Percentiles rank a stretch among this genome's conserved stretches.
Conservation (phyloP, 2,113 vertebrate species). For the Ancistrus triradiatus region DNA sequence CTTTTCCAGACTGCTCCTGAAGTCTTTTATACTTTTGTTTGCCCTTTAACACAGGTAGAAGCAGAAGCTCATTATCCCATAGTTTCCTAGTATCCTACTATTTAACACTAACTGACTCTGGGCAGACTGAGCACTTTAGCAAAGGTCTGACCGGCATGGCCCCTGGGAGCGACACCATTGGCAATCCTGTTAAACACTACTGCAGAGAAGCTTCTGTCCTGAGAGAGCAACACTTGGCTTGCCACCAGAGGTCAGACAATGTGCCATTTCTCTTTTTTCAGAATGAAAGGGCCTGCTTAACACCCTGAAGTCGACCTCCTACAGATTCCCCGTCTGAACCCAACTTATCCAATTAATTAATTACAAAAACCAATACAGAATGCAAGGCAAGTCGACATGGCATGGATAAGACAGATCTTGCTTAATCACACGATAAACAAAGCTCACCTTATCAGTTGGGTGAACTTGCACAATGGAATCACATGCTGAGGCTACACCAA, state of each 20-base stretch:
- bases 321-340: conserved; percentile 41
- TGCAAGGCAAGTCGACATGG: conserved; percentile 34
- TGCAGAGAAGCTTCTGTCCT: conserved; percentile 10
- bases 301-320: conserved; percentile 39
- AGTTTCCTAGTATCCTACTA: conserved; percentile 12
- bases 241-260: conserved; percentile 37
- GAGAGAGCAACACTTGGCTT: conserved; percentile 31
- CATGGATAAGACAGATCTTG: conserved; percentile 50
- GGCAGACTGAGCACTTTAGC: conserved; percentile 40
- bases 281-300: conserved; percentile 17
- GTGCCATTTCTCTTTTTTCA: conserved; percentile 4
- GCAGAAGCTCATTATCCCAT: conserved; percentile 19
- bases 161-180: conserved; percentile 22
- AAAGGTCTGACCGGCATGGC: too few relatives aligned
- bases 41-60: conserved; percentile 17
- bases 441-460: conserved; percentile 50
- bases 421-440: too few relatives aligned
- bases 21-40: conserved; percentile 7
- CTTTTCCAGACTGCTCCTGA: conserved; percentile 8
- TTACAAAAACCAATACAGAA: conserved; percentile 32
- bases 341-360: conserved; percentile 58
- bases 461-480: conserved; percentile 44
- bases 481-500: conserved; percentile 54
- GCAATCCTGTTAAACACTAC: conserved; percentile 4
- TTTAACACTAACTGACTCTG: conserved; percentile 43